Evolutionary conservation across 2,888 invertebrate species (phyloP), one percentile per base, ranked within the genome.

Genomic region (Pyrgus malvae): DNA sequence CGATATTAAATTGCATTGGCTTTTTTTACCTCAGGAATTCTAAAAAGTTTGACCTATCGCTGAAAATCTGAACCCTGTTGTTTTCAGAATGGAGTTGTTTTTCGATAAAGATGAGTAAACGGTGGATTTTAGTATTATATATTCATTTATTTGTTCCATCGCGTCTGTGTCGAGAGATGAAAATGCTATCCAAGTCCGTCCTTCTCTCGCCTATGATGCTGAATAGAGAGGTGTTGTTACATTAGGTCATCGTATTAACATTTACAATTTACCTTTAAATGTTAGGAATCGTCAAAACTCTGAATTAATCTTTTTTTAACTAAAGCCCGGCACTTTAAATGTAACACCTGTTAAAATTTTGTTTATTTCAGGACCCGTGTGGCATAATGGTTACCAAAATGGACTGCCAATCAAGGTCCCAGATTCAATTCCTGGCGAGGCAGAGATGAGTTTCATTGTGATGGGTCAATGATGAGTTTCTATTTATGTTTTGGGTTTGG

Each of bases 91-190:
- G 80, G 72, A 74, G 86, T 80, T 60, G 72, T 56, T 70, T 81
- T 85, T 86, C 60, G 66, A 62, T 50, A 68, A 70, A 48, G 14
- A 42, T 44, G 63, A 66, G 45, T 68, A 66, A 55, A 78, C 79
- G 78, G 78, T 79, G 83, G 80, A 83, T 83, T 87, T 78, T 83
- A n/a, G n/a, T 78, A 82, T 80, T 81, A 83, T 82, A 85, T 86
- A 85, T 86, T 88, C 87, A 86, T 87, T 81, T 87, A 80, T 87
- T 86, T 87, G 83, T 83, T 83, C 78, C 78, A 84, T 84, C 83
- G 84, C 83, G 84, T 85, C 80, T 81, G 78, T 83, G 76, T 76
- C 70, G 79, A 75, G 76, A 80, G 80, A 86, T 87, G 87, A 87
- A 87, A 88, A 86, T 80, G 80, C 81, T 75, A 85, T 83, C 82